Percentiles rank a stretch among this genome's conserved stretches.
These are phyloP conservation scores for Neopipo cinnamomea DNA, from an alignment of 2,113 vertebrate genomes.

Conservation along the genomic window DNA sequence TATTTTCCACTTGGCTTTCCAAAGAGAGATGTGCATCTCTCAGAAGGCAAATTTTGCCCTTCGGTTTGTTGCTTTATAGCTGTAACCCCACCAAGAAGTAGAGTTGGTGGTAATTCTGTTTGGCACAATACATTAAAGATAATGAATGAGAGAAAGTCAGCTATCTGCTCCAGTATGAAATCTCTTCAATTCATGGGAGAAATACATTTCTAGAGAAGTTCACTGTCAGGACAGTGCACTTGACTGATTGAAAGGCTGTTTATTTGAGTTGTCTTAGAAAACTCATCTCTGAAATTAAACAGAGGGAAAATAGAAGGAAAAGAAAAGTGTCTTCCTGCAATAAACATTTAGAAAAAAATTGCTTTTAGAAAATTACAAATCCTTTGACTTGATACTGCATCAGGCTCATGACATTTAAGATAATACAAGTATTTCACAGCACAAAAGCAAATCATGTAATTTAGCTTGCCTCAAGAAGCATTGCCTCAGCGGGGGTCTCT, in stretches of 20 bases:
- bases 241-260: slow-evolving; percentile 59
- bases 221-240: slow-evolving; percentile 41
- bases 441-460: slow-evolving; percentile 78
- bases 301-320: slow-evolving; percentile 45
- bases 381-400: slow-evolving; percentile 69
- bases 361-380: slow-evolving; percentile 70
- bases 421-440: slow-evolving; percentile 75
- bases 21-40: not conserved
- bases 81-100: slow-evolving; percentile 15
- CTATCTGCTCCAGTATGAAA: slow-evolving; percentile 11
- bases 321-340: slow-evolving; percentile 59
- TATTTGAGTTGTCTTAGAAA: slow-evolving; percentile 59
- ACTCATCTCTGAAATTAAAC: slow-evolving; percentile 63
- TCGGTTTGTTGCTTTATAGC: not conserved
- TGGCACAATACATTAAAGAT: slow-evolving; percentile 33
- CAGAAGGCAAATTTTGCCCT: slow-evolving; percentile 8
- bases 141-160: slow-evolving; percentile 24
- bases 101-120: slow-evolving; percentile 19
- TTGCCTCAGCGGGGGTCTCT: slow-evolving; percentile 71
- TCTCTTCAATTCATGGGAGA: not conserved
- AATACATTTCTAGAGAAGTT: slow-evolving; percentile 43
- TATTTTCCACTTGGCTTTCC: slow-evolving; percentile 18
- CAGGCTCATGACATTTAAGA: slow-evolving; percentile 74
- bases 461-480: slow-evolving; percentile 74
- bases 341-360: slow-evolving; percentile 73